These are phyloP conservation scores for Tyria jacobaeae DNA, from an alignment of 2,888 invertebrate genomes.

Conservation along the genomic window DNA sequence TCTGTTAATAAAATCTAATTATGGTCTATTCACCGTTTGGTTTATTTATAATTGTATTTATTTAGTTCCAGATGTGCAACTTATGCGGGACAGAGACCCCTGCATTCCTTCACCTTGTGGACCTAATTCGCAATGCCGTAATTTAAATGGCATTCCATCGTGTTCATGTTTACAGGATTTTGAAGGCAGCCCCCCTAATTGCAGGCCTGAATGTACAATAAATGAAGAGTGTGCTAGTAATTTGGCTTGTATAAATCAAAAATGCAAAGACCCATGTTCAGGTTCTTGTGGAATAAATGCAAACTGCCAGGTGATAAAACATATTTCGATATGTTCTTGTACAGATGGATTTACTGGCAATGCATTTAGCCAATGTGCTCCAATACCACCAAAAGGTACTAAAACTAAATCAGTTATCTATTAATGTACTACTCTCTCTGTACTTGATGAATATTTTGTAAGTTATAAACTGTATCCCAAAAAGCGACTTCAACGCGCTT, in stretches of 20 bases:
- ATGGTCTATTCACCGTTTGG: too few species aligned
- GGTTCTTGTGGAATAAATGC: constrained; percentile 89
- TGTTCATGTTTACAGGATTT: constrained; percentile 88
- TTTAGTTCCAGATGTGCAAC: constrained; percentile 66
- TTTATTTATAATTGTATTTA: constrained; percentile 18
- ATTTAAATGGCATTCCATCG: constrained; percentile 84
- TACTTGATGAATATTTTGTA: neutral
- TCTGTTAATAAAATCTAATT: neutral
- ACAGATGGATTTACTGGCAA: constrained; percentile 87
- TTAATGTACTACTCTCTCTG: neutral
- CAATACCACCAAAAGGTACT: constrained; percentile 71
- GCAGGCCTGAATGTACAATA: constrained; percentile 89
- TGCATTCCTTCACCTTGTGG: constrained; percentile 91
- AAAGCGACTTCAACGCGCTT: too few species aligned
- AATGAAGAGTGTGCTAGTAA: constrained; percentile 89
- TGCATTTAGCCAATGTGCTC: constrained; percentile 86
- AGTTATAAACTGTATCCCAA: too few species aligned
- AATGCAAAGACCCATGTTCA: constrained; percentile 90
- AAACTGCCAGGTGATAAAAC: constrained; percentile 87
- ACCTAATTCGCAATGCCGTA: constrained; percentile 87
- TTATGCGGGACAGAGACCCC: constrained; percentile 80
- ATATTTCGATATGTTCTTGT: constrained; percentile 88
- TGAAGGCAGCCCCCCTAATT: constrained; percentile 89
- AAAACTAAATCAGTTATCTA: neutral
- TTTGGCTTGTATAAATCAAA: constrained; percentile 89